These are phyloP conservation scores for Chloroceryle aenea DNA, from an alignment of 2,113 vertebrate species.

Conservation along the genomic window DNA sequence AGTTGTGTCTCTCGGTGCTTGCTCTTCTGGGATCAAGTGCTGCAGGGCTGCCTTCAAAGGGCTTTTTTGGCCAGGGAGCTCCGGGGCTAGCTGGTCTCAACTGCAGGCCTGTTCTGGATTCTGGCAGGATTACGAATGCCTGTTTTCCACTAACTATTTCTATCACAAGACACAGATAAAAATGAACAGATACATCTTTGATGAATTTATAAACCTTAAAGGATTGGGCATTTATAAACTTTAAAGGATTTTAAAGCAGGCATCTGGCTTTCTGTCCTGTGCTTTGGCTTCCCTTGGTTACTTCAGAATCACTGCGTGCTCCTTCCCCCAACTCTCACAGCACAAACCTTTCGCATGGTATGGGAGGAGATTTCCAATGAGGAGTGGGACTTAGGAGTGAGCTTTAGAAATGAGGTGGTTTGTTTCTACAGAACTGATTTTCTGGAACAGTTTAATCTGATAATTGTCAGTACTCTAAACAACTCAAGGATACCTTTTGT, in stretches of 20 bases:
- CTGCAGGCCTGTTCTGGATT: background rate
- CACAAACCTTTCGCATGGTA: background rate
- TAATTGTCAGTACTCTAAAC: background rate
- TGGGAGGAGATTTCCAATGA: background rate
- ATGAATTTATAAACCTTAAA: constrained; percentile 15
- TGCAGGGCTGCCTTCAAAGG: background rate
- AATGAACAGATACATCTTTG: background rate
- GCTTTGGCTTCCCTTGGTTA: background rate
- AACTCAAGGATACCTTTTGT: background rate
- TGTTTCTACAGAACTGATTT: background rate
- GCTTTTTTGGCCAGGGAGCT: background rate
- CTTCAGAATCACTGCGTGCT: background rate
- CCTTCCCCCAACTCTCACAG: fast-evolving
- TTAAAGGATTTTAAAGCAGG: constrained; percentile 2
- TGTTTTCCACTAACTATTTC: background rate
- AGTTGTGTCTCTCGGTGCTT: background rate
- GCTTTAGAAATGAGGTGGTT: background rate
- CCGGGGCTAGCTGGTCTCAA: background rate
- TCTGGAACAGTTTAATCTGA: background rate
- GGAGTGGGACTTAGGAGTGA: background rate
- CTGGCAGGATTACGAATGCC: background rate
- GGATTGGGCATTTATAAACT: constrained; percentile 9
- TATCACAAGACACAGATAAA: background rate
- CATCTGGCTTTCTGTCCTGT: background rate
- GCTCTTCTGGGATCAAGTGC: background rate